Evolutionary conservation across 2,113 vertebrate species (phyloP), one percentile per base, ranked within the genome.

Genomic region (Ginglymostoma cirratum): DNA sequence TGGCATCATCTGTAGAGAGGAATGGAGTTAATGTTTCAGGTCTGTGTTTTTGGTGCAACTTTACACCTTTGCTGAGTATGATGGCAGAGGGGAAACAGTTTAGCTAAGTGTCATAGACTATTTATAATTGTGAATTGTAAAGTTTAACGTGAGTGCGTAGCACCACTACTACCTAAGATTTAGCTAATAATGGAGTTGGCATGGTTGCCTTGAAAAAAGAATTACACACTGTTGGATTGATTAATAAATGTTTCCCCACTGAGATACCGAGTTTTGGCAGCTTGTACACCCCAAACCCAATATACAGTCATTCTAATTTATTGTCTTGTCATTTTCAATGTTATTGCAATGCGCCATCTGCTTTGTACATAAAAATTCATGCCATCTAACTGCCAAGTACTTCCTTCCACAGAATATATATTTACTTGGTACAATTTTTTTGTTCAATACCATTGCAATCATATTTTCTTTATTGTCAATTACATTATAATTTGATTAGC

Each of bases 291-390:
- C 87, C 52, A 61, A 27, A 61, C 52, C 21, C n/a, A 2, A 66
- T 61, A 92, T 61, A 89, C 86, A 92, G 52, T 92, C 27, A 93
- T 93, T 93, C 89, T 7, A 93, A 93, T 66, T 93, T 65, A 93
- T 93, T 93, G 34, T 19, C 61, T 66, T 93, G 34, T 19, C 89
- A 42, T 93, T 93, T 66, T 93, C 34, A 42, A 66, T 93, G 61
- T 21, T 66, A 93, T 93, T 93, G n/a, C 38, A 93, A 90, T n/a
- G 66, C 61, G n/a, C 55, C 55, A 93, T 66, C 89, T 93, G 89
- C 89, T 19, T 66, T 30, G 38, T 66, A 66, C 24, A 65, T 38
- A 93, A 93, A 93, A 38, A 93, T 21, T 38, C 34, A 93, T 66
- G 61, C 61, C 61, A 38, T 34, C 61, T 93, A 93, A 67, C 61